These are phyloP conservation scores for Drosophila insularis DNA, from an alignment of 1,140 invertebrate genomes.

Conservation along the genomic window DNA sequence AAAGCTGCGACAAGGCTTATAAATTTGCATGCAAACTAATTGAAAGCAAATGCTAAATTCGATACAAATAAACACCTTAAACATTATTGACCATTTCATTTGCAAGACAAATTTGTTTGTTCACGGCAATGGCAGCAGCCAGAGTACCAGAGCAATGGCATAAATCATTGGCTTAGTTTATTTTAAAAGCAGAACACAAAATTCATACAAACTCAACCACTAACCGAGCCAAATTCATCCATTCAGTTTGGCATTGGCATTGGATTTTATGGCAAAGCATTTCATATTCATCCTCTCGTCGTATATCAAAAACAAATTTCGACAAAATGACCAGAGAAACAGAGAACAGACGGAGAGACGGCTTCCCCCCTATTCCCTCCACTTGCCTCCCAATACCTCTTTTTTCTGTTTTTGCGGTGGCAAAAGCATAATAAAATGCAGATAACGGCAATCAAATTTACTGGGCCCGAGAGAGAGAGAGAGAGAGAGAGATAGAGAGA, in stretches of 20 bases:
- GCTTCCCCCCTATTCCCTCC: background rate
- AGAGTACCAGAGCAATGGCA: constrained; percentile 34
- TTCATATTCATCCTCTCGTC: constrained; percentile 59
- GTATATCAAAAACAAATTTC: constrained; percentile 73
- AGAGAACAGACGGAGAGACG: background rate
- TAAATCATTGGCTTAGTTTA: constrained; percentile 69
- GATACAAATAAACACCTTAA: constrained; percentile 7
- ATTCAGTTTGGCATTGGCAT: constrained; percentile 41
- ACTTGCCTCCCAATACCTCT: background rate
- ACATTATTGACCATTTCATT: constrained; percentile 11
- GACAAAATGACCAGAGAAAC: constrained; percentile 42
- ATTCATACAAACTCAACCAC: constrained; percentile 48
- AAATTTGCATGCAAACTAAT: background rate
- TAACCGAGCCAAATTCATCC: constrained; percentile 32
- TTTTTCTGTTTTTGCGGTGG: constrained; percentile 45
- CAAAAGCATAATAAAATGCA: constrained; percentile 75
- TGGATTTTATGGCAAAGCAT: constrained; percentile 62
- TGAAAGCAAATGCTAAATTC: background rate
- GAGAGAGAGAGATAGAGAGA: background rate
- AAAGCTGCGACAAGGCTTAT: background rate
- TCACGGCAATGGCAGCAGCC: constrained; percentile 26
- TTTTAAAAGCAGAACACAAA: constrained; percentile 45
- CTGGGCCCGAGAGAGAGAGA: background rate
- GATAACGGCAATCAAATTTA: constrained; percentile 75
- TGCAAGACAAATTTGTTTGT: constrained; percentile 51